Base-by-base conservation (phyloP, 2,797 vertebrate genomes). In the Bryconaethiops microstoma region DNA sequence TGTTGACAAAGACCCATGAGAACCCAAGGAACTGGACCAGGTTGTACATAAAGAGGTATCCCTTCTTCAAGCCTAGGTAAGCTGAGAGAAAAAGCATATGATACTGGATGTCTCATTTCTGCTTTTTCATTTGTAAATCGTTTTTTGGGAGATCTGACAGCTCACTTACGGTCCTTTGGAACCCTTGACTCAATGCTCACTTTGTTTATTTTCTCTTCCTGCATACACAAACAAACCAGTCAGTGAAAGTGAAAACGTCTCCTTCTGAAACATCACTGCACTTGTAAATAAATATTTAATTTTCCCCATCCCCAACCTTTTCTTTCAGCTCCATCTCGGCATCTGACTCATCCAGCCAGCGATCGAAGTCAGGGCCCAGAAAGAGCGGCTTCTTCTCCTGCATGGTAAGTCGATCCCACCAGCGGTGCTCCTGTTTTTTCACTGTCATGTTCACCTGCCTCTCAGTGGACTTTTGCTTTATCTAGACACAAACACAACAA, bases 1-100 rank as follows among this genome's bases (percentile, higher is more conserved):
- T 96, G 91, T 98, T 99, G 86, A 96, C 92, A 84, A 99, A 99
- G 88, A 99, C 95, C 97, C 97, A 99, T 4, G 97, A 98, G 91
- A 97, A 99, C 55, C 97, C 97, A 84, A 99, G 90, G 86, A 99
- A 99, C 91, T 99, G 98, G 9, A 99, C 96, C 13, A 99, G 91
- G 83, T 99, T 99, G 77, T 99, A 99, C 86, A 96, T 91, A 78
- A 97, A 93, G 70, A 99, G 87, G 86, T 96, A 97, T 25, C 92
- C 96, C 59, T 94, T 97, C 92, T 95, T 97, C 89, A 98, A 85
- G 90, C 94, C 96, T 76, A 92, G 23, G 74, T 89, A 93, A 19
- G 90, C 95, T 96, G 87, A 50, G 85, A 60, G 14, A 13, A 13
- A 69, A 14, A 68, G 16, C 42, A 55, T 55, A 48, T 35, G 13